Conservation (phyloP, 2,113 vertebrate species). For the Passer montanus region DNA sequence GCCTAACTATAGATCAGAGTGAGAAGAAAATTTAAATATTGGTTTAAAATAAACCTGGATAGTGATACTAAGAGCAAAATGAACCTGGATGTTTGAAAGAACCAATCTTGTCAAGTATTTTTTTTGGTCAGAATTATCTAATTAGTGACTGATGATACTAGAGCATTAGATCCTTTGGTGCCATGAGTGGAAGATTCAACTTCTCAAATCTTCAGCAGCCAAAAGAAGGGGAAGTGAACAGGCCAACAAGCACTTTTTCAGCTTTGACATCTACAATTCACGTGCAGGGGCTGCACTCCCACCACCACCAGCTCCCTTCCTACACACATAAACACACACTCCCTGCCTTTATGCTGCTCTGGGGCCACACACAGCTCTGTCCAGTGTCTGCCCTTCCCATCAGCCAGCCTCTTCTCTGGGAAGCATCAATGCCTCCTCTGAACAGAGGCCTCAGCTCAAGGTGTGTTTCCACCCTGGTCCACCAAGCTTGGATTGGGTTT, state of each 20-base stretch:
- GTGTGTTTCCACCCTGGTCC: neutral
- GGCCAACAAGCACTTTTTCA: neutral
- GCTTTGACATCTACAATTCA: conserved; percentile 15
- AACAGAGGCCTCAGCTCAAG: neutral
- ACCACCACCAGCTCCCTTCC: conserved; percentile 23
- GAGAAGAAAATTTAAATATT: neutral
- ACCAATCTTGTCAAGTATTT: neutral
- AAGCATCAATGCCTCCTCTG: neutral
- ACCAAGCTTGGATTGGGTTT: neutral
- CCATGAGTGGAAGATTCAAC: neutral
- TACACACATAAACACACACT: neutral
- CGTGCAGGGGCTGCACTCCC: neutral
- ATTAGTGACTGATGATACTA: neutral
- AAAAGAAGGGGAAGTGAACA: neutral
- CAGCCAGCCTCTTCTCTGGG: neutral
- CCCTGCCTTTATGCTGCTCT: neutral
- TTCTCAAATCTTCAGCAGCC: neutral
- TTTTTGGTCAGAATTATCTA: neutral
- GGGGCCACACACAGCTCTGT: neutral
- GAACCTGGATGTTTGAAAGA: neutral
- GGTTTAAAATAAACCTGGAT: neutral
- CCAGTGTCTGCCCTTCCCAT: neutral
- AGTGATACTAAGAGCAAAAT: neutral
- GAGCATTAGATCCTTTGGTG: neutral
- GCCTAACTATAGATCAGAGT: neutral